Conservation (phyloP, 2,113 vertebrate genomes). For the Lichenostomus cassidix region DNA sequence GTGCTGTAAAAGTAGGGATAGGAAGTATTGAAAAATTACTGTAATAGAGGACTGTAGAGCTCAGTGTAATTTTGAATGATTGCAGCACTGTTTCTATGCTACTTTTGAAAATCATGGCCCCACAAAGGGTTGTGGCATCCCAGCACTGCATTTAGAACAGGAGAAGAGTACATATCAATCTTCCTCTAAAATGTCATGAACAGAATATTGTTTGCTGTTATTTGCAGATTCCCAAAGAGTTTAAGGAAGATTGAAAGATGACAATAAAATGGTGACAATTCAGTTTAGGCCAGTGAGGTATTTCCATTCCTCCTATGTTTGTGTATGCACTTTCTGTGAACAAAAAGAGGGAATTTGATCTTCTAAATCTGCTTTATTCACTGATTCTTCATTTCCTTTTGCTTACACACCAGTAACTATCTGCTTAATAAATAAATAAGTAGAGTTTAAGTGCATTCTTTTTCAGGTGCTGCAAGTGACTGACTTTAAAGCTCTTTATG, state of each 20-base stretch:
- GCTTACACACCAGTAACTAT: not conserved
- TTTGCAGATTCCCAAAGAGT: slow-evolving; percentile 2
- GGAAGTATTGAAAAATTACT: slow-evolving; percentile 59
- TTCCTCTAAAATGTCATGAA: not conserved
- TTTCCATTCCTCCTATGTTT: not conserved
- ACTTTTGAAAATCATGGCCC: slow-evolving; percentile 5
- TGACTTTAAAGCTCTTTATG: not conserved
- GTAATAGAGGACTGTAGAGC: not conserved
- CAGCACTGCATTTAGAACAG: not conserved
- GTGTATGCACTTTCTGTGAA: not conserved
- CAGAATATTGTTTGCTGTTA: not conserved
- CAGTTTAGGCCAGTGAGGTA: not conserved
- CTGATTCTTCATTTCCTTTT: not conserved
- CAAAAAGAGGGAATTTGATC: not conserved
- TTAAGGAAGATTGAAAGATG: slow-evolving; percentile 39
- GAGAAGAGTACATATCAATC: not conserved
- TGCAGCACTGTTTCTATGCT: not conserved
- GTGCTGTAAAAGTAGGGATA: slow-evolving; percentile 9
- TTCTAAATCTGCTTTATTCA: not conserved
- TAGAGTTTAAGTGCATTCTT: not conserved
- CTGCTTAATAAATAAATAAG: slow-evolving; percentile 27
- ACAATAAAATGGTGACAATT: slow-evolving; percentile 13
- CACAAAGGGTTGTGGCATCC: slow-evolving; percentile 2
- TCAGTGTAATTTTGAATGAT: slow-evolving; percentile 30
- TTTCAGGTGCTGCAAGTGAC: not conserved